Conservation (phyloP, 1,140 invertebrate species). For the Euura lappo region DNA sequence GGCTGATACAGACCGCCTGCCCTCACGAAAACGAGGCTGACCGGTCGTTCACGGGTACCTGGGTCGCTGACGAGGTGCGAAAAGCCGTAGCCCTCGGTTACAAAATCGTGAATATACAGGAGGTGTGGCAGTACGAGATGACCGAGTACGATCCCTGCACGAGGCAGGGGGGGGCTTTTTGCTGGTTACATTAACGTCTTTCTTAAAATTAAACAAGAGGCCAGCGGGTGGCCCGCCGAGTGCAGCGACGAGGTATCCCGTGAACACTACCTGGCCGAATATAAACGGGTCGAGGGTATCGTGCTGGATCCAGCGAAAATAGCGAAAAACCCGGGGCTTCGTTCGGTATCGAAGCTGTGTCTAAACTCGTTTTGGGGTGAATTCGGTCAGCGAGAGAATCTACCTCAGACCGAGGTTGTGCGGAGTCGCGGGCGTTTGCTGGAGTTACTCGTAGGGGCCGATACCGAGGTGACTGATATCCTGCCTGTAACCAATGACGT, state of each 20-base stretch:
- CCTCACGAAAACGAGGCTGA: constrained; percentile 36
- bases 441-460: too few relatives aligned
- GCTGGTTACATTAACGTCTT: constrained; percentile 41
- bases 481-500: too few relatives aligned
- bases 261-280: background rate
- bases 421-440: too few relatives aligned
- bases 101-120: constrained; percentile 34
- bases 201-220: constrained; percentile 48
- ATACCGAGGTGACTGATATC: too few relatives aligned
- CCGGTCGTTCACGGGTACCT: constrained; percentile 42
- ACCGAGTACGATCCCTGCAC: constrained; percentile 22
- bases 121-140: constrained; percentile 48
- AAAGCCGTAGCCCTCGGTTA: too few relatives aligned
- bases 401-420: background rate
- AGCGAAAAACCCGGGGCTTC: background rate
- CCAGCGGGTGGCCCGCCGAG: constrained; percentile 29
- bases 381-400: background rate
- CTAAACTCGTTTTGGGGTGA: background rate
- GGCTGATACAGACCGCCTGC: background rate
- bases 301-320: background rate
- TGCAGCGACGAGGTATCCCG: background rate
- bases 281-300: background rate
- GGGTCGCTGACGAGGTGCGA: too few relatives aligned
- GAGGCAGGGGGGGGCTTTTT: constrained; percentile 36
- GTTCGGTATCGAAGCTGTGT: background rate